Base-by-base conservation (phyloP, 1,140 invertebrate genomes). In the Nephila pilipes region DNA sequence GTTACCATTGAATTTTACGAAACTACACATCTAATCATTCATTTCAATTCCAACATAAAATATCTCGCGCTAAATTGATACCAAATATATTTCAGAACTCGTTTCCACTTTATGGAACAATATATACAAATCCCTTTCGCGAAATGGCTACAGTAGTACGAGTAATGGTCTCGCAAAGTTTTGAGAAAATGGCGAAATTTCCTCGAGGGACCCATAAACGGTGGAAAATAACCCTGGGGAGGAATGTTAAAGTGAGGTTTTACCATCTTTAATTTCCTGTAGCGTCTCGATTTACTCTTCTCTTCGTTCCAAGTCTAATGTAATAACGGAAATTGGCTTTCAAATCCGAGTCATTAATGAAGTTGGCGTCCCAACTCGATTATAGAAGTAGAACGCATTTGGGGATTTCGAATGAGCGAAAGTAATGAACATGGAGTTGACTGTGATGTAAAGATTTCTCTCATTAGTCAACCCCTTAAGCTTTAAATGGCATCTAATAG, bases 231-330 rank as follows among this genome's bases (percentile, higher is more conserved):
- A 65, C n/a, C 8, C 60, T 25, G 8, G 60, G 60, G 22, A 65
- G 60, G 5, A n/a, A 65, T 65, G 22, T 5, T 25, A 25, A 25
- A 25, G 60, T 10, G 12, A 65, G 22, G 25, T 65, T 29, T n/a
- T 25, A 65, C 60, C 25, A 65, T 25, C 60, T 65, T 65, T 65
- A 65, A 65, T 65, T 65, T 65, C 60, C 60, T 29, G n/a, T 65
- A 12, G 22, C n/a, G 25, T 65, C 60, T 25, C 60, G n/a, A 1
- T 65, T 46, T 46, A 46, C 38, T 46, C 38, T 46, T 65, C 5
- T 22, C 60, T 25, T 10, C 22, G 60, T 46, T 8, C 5, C 38
- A 46, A 46, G 10, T 4, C 38, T 46, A 46, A 46, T 46, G 38
- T 8, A 46, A 46, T 46, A 46, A 46, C 10, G 22, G 60, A 65